Conservation (phyloP, 2,113 vertebrate genomes). For the Calypte anna region DNA sequence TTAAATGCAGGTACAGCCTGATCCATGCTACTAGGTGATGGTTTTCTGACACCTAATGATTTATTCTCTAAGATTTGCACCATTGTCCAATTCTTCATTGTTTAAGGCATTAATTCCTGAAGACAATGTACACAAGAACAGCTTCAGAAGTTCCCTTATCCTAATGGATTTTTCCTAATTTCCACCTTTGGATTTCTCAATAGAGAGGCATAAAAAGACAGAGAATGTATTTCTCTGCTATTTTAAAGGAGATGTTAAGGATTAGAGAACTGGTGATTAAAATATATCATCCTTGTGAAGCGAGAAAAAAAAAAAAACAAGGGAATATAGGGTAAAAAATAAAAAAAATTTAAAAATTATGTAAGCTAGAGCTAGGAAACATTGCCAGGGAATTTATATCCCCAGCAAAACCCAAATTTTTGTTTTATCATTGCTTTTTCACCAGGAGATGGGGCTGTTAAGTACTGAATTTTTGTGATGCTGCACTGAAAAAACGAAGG, state of each 20-base stretch:
- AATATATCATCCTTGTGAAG: background rate
- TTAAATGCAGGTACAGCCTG: background rate
- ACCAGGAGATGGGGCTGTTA: slow-evolving; percentile 70
- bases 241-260: background rate
- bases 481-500: background rate
- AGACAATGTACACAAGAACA: background rate
- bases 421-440: background rate
- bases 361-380: background rate
- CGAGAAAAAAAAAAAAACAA: background rate
- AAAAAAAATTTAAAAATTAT: background rate
- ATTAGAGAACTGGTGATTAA: background rate
- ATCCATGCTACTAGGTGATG: background rate
- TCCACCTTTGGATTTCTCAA: background rate
- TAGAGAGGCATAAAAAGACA: background rate
- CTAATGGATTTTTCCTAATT: background rate
- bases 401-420: background rate
- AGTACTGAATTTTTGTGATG: background rate
- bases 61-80: background rate
- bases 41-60: background rate
- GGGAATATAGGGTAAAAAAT: background rate
- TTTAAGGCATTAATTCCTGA: background rate
- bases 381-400: background rate
- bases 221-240: background rate
- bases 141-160: background rate
- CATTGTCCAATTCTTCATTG: fast-evolving